Percentiles rank a stretch among this genome's conserved stretches.
Conservation (phyloP, 2,797 vertebrate genomes). For the Sciurus vulgaris region DNA sequence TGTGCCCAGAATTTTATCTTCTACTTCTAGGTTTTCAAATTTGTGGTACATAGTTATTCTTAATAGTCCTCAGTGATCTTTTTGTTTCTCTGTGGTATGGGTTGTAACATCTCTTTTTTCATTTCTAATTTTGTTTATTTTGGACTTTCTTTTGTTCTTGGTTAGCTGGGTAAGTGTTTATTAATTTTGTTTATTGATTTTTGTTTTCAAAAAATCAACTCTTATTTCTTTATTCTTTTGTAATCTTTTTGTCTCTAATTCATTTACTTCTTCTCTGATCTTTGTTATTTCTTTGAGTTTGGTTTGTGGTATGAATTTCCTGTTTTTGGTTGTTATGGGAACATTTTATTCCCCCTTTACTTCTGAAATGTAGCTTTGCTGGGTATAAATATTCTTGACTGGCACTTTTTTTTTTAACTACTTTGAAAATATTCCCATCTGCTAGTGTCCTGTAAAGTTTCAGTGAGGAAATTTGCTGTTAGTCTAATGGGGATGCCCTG, state of each 20-base stretch:
- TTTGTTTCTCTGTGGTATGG: not conserved
- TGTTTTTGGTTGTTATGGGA: not conserved
- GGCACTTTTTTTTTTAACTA: not conserved
- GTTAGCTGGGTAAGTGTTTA: not conserved
- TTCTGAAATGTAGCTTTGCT: not conserved
- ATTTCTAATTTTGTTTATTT: not conserved
- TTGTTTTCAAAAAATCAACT: not conserved
- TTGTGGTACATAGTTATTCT: not conserved
- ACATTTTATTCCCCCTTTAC: not conserved
- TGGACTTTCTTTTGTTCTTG: not conserved
- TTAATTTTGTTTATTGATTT: not conserved
- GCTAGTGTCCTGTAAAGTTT: not conserved
- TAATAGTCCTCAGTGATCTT: not conserved
- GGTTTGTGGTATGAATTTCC: not conserved
- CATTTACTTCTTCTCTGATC: not conserved
- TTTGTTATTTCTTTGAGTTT: not conserved
- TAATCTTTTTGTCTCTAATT: not conserved
- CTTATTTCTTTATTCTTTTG: not conserved
- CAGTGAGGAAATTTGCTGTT: not conserved
- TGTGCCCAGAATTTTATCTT: not conserved
- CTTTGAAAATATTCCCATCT: not conserved
- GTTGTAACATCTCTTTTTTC: not conserved
- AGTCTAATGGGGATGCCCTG: not conserved
- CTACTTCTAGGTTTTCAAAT: not conserved
- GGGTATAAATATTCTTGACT: not conserved